Percentiles rank a stretch among this genome's conserved stretches.
Evolutionary conservation across 2,888 invertebrate species (phyloP).

Genomic region (Furcula furcula): DNA sequence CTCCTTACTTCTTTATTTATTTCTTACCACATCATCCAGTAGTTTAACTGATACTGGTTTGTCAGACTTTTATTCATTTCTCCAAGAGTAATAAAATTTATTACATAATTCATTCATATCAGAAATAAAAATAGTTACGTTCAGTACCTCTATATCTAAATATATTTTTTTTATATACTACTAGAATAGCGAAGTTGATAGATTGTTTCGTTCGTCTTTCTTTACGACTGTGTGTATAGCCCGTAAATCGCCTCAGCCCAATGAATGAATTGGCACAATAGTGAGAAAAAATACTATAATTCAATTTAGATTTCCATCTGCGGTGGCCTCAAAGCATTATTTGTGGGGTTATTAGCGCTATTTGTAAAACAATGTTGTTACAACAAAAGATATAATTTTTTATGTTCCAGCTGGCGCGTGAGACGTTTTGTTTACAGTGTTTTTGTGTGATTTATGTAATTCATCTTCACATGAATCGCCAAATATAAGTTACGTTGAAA

Average conservation of each 20-base stretch:
- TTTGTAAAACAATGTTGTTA: slow-evolving; percentile 59
- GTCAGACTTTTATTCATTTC: too few relatives aligned
- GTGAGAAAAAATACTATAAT: slow-evolving; percentile 58
- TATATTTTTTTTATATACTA: too few relatives aligned
- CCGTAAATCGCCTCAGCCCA: slow-evolving; percentile 32
- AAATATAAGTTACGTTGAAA: not conserved
- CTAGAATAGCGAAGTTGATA: too few relatives aligned
- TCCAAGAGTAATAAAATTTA: too few relatives aligned
- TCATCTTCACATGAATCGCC: slow-evolving; percentile 27
- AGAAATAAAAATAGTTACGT: too few relatives aligned
- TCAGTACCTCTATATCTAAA: too few relatives aligned
- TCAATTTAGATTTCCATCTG: slow-evolving; percentile 60
- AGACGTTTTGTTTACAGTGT: slow-evolving; percentile 34
- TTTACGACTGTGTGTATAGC: slow-evolving; percentile 30
- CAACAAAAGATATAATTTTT: slow-evolving; percentile 48
- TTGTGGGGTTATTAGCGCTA: slow-evolving; percentile 52
- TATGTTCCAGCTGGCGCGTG: slow-evolving; percentile 28
- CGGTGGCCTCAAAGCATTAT: slow-evolving; percentile 45
- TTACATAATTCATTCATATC: too few relatives aligned
- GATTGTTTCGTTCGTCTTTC: slow-evolving; percentile 5
- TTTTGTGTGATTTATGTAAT: slow-evolving; percentile 33
- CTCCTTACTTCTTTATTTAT: too few relatives aligned
- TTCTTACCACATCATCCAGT: too few relatives aligned
- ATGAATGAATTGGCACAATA: slow-evolving; percentile 60
- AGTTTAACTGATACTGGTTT: too few relatives aligned